Evolutionary conservation across 2,888 invertebrate genomes (phyloP).

Genomic region (Drosophila macrospina): DNA sequence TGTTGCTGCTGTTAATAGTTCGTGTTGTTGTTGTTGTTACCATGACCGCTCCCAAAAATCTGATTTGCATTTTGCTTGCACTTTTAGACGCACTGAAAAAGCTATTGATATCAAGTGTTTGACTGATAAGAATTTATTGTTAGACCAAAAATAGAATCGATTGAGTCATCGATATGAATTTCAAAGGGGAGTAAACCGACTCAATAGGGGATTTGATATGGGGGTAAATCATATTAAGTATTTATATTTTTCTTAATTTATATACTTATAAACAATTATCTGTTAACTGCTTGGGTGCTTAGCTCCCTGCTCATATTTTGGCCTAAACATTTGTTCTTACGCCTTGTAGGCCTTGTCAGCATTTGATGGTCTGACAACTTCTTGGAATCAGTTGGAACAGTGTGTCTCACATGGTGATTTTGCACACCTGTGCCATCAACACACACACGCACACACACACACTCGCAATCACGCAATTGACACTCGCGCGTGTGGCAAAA

Average conservation of each 20-base stretch:
- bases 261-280: too few relatives aligned
- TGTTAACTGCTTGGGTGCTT: too few relatives aligned
- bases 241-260: too few relatives aligned
- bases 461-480: constrained; percentile 9
- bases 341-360: background rate
- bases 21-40: constrained; percentile 36
- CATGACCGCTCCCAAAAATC: constrained; percentile 70
- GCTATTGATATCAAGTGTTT: constrained; percentile 31
- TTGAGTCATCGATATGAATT: background rate
- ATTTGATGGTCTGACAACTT: constrained; percentile 28
- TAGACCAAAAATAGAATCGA: background rate
- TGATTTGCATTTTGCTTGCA: constrained; percentile 57
- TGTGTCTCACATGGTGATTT: constrained; percentile 21
- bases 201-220: background rate
- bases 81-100: constrained; percentile 24
- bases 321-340: background rate
- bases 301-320: background rate
- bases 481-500: constrained; percentile 20
- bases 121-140: constrained; percentile 47
- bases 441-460: constrained; percentile 11
- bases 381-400: constrained; percentile 17
- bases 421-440: constrained; percentile 45
- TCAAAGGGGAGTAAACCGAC: background rate
- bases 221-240: too few relatives aligned
- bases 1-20: constrained; percentile 19